Evolutionary conservation across 2,888 invertebrate species (phyloP).

Genomic region (Tipula helvola): DNA sequence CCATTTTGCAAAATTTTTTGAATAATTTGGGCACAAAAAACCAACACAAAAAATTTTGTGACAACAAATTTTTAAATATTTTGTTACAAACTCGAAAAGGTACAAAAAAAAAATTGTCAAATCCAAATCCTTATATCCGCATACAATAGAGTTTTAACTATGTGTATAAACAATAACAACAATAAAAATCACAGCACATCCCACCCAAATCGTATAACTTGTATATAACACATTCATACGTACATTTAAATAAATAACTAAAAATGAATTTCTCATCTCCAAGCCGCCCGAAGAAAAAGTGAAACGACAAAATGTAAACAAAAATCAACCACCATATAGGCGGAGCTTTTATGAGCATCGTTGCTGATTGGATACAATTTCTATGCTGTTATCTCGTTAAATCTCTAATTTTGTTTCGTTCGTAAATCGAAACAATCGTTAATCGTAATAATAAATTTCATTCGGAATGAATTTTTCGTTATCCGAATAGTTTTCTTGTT

Average conservation of each 20-base stretch:
- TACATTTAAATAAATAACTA: neutral
- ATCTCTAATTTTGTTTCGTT: neutral
- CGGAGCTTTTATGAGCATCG: neutral
- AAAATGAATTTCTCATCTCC: neutral
- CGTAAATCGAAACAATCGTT: neutral
- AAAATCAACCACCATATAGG: neutral
- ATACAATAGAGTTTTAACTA: no score
- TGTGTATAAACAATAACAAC: neutral
- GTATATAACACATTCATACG: neutral
- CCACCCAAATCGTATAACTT: neutral
- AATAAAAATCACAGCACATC: neutral
- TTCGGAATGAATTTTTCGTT: neutral
- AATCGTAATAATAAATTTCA: neutral
- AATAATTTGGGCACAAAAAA: neutral
- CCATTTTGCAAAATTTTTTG: neutral
- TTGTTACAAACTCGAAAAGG: neutral
- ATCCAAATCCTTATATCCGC: neutral
- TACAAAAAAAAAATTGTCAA: neutral
- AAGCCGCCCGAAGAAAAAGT: neutral
- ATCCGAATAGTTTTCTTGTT: neutral
- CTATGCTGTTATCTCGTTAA: neutral
- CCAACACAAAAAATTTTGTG: neutral
- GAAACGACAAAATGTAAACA: neutral
- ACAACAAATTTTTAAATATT: neutral
- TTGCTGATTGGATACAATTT: neutral